These are phyloP conservation scores for Pimpla rufipes DNA, from an alignment of 2,888 invertebrate genomes.

Conservation along the genomic window DNA sequence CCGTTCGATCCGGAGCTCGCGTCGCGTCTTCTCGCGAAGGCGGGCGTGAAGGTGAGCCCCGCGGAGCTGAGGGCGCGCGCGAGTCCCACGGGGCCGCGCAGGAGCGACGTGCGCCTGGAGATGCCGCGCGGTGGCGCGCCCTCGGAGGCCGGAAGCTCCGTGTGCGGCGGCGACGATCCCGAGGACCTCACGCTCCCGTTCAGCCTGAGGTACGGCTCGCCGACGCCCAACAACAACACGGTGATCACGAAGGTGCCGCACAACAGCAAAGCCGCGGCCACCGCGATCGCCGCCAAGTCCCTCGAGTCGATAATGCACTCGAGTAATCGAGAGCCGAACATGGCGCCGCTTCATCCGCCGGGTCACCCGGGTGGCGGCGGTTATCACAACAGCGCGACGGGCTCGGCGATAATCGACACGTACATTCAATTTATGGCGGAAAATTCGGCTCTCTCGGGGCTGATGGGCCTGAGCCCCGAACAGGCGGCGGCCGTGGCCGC, in stretches of 20 bases:
- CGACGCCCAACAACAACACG: constrained; percentile 87
- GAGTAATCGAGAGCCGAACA: constrained; percentile 89
- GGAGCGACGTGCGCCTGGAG: constrained; percentile 92
- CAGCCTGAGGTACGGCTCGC: constrained; percentile 88
- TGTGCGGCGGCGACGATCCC: constrained; percentile 93
- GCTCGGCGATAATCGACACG: constrained; percentile 93
- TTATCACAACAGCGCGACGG: constrained; percentile 85
- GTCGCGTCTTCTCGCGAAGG: constrained; percentile 92
- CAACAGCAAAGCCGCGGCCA: constrained; percentile 79
- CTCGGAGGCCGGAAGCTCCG: constrained; percentile 90
- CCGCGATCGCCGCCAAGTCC: constrained; percentile 89
- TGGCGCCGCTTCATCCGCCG: constrained; percentile 86
- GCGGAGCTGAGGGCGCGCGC: constrained; percentile 94
- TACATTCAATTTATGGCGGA: constrained; percentile 96
- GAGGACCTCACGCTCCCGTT: constrained; percentile 92
- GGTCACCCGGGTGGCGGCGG: constrained; percentile 78
- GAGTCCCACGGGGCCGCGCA: constrained; percentile 93
- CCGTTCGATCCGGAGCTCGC: constrained; percentile 96
- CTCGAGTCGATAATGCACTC: constrained; percentile 88
- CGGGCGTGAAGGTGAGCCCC: constrained; percentile 94
- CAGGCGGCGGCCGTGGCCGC: constrained; percentile 89
- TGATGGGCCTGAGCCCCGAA: constrained; percentile 88
- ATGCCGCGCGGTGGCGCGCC: constrained; percentile 90
- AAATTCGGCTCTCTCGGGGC: constrained; percentile 89
- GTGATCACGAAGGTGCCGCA: constrained; percentile 82